A percentile compares a stretch with the other conserved stretches of the same genome.
Conservation (phyloP, 2,888 invertebrate genomes). For the Mythimna loreyi region DNA sequence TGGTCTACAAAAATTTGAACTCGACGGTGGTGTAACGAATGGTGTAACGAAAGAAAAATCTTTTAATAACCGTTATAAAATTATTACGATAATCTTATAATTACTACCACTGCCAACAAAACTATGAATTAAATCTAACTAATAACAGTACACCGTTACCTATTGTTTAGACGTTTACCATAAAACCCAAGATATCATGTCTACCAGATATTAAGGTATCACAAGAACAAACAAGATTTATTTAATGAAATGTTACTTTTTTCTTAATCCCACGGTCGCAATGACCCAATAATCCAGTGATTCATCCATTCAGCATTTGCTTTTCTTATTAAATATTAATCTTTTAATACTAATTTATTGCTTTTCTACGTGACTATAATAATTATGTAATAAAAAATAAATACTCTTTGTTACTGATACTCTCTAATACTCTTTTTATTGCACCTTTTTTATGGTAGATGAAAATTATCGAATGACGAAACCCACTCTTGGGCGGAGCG, state of each 20-base stretch:
- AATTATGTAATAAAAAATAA: too few species aligned
- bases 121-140: not conserved
- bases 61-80: too few species aligned
- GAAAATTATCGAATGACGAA: too few species aligned
- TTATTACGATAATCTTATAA: too few species aligned
- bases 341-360: not conserved
- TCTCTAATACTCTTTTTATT: too few species aligned
- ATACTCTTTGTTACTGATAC: too few species aligned
- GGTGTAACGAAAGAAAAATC: too few species aligned
- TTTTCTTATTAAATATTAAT: constrained; percentile 25
- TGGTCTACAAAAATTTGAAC: too few species aligned
- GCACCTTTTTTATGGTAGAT: too few species aligned
- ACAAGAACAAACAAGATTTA: constrained; percentile 15
- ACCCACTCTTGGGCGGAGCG: too few species aligned
- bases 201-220: not conserved
- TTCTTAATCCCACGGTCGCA: constrained; percentile 34
- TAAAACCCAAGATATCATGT: constrained; percentile 7
- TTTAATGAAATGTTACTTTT: constrained; percentile 19
- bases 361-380: constrained; percentile 6
- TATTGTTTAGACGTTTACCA: not conserved
- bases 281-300: constrained; percentile 4
- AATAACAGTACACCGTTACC: not conserved
- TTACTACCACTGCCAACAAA: not conserved
- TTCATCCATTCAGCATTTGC: constrained; percentile 35
- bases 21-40: too few species aligned